Base-by-base conservation (phyloP, 2,797 vertebrate genomes). In the Sphenopsis melanotis region DNA sequence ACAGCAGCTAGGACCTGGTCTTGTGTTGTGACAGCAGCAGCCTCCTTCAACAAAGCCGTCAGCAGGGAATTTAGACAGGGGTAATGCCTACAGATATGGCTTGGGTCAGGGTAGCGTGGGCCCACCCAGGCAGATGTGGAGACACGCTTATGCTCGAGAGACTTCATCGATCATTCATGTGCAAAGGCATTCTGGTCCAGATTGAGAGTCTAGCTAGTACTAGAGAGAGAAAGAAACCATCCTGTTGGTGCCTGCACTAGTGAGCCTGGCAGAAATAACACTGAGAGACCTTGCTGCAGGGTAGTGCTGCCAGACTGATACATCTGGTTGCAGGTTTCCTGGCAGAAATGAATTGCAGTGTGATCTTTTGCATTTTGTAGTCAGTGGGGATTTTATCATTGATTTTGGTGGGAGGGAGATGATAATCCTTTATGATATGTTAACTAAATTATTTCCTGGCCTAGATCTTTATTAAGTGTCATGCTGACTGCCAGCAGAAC, bases 1-100 rank as follows among this genome's bases (percentile, higher is more conserved):
- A 86, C 34, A 6, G 94, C 95, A 94, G 65, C 94, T 79, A 95
- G 79, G 83, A 86, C 80, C 89, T 81, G 81, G 75, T 96, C 86
- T 90, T 23, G 19, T 96, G 90, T 96, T 94, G 95, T 97, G 97
- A 97, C 95, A 97, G 85, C 69, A 64, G 82, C 29, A 74, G 72
- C 93, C 96, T 97, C 94, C 82, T 96, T 94, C 60, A 60, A 66
- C 87, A 96, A 72, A 93, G 90, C 63, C 2, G 1, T 50, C 60
- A 83, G 59, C 15, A 30, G 77, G 74, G 87, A 96, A 78, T 94
- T 94, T 68, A 69, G 82, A 66, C 0, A 23, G 68, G 55, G 39
- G 30, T 84, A 63, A 87, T 85, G 78, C 81, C 87, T 94, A 18
- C 23, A 30, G 61, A 84, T 42, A 41, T 5, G 41, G 85, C 47